Conservation (phyloP, 2,797 vertebrate genomes). For the Syngnathus acus region DNA sequence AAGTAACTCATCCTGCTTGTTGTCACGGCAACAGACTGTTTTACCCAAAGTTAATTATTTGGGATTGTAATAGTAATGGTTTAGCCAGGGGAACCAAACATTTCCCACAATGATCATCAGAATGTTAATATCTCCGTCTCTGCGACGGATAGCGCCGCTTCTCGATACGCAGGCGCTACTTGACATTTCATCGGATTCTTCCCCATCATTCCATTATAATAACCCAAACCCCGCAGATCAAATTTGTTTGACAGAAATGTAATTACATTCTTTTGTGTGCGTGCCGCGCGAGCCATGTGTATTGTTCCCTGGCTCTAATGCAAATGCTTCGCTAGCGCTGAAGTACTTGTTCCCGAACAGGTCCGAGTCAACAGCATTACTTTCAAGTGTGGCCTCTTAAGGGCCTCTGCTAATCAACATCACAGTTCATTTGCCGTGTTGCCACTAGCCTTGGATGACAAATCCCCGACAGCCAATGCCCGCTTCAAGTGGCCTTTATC, state of each 20-base stretch:
- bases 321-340: slow-evolving; percentile 47
- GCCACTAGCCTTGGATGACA: slow-evolving; percentile 40
- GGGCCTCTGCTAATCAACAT: slow-evolving; percentile 48
- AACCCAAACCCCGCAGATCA: slow-evolving; percentile 48
- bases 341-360: slow-evolving; percentile 45
- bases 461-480: slow-evolving; percentile 37
- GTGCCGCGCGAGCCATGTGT: slow-evolving; percentile 32
- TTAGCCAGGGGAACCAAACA: slow-evolving; percentile 63
- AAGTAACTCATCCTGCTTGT: slow-evolving; percentile 41
- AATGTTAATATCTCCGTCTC: slow-evolving; percentile 58
- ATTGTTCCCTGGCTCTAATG: slow-evolving; percentile 36
- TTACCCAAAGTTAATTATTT: slow-evolving; percentile 75
- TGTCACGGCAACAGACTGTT: slow-evolving; percentile 46
- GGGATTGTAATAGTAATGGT: slow-evolving; percentile 73
- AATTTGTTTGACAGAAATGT: slow-evolving; percentile 60
- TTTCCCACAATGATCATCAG: slow-evolving; percentile 66
- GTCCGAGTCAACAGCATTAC: slow-evolving; percentile 66
- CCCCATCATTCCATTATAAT: slow-evolving; percentile 52
- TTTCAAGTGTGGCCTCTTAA: slow-evolving; percentile 51
- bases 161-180: slow-evolving; percentile 63
- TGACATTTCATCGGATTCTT: slow-evolving; percentile 72
- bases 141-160: slow-evolving; percentile 50
- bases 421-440: slow-evolving; percentile 48
- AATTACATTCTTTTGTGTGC: slow-evolving; percentile 58
- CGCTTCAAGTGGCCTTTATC: slow-evolving; percentile 54